These are phyloP conservation scores for Mythimna lalbum DNA, from an alignment of 2,888 invertebrate species.

Conservation along the genomic window DNA sequence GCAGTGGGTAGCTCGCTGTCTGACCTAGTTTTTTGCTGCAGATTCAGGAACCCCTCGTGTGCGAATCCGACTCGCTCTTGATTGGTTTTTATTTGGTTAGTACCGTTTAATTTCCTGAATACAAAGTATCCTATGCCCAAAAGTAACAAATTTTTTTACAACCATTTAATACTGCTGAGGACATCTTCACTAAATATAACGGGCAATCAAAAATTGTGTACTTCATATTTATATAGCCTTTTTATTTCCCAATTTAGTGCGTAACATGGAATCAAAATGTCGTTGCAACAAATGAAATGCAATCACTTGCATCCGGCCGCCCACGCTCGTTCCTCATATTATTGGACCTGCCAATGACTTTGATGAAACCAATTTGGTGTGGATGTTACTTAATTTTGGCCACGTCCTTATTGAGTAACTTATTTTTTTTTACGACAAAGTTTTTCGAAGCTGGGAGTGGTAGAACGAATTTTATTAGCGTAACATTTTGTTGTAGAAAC, in stretches of 20 bases:
- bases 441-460: neutral
- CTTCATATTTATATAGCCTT: slow-evolving; percentile 36
- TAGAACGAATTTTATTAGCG: neutral
- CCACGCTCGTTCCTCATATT: slow-evolving; percentile 50
- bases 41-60: no score
- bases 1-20: no score
- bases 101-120: neutral
- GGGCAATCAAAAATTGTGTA: slow-evolving; percentile 18
- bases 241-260: slow-evolving; percentile 44
- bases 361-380: slow-evolving; percentile 35
- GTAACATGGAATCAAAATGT: slow-evolving; percentile 37
- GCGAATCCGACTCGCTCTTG: no score
- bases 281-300: slow-evolving; percentile 46
- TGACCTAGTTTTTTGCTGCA: no score
- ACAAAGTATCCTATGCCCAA: neutral
- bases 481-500: neutral
- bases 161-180: neutral
- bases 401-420: slow-evolving; percentile 29
- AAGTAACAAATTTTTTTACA: neutral
- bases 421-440: slow-evolving; percentile 12
- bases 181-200: slow-evolving; percentile 35
- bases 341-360: slow-evolving; percentile 29
- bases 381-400: slow-evolving; percentile 26
- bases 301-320: slow-evolving; percentile 55
- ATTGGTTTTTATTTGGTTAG: neutral